These are phyloP conservation scores for Argynnis bischoffii DNA, from an alignment of 2,888 invertebrate species.

Conservation along the genomic window DNA sequence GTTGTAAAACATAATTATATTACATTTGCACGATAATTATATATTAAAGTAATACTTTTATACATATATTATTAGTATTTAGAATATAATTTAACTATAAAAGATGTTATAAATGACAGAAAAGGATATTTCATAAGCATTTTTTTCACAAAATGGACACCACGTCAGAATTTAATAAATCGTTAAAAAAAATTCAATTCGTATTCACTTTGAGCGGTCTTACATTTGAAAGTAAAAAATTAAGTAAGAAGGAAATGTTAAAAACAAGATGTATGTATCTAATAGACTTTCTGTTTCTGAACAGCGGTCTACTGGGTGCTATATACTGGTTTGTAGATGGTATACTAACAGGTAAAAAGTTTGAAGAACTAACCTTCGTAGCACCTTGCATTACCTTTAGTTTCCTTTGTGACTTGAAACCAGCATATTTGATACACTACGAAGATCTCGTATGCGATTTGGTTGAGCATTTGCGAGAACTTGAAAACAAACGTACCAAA, in stretches of 20 bases:
- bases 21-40: background rate
- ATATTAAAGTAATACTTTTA: background rate
- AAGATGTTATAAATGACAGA: background rate
- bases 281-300: conserved; percentile 52
- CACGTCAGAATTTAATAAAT: conserved; percentile 16
- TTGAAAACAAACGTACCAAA: background rate
- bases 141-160: background rate
- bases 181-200: conserved; percentile 26
- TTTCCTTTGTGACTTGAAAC: conserved; percentile 46
- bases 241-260: background rate
- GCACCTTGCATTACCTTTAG: conserved; percentile 53
- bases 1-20: no score
- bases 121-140: background rate
- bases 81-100: background rate
- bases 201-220: conserved; percentile 20
- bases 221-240: conserved; percentile 24
- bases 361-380: conserved; percentile 50
- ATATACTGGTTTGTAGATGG: conserved; percentile 51
- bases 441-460: conserved; percentile 42
- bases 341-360: conserved; percentile 46
- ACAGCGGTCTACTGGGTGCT: conserved; percentile 48
- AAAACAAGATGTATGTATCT: conserved; percentile 42
- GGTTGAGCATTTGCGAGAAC: conserved; percentile 34
- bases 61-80: background rate
- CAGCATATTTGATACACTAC: conserved; percentile 43